Percentiles rank a stretch among this genome's conserved stretches.
phyloP scores from a whole-genome alignment of 2,888 invertebrate species.

The Agonopterix heracliana region DNA sequence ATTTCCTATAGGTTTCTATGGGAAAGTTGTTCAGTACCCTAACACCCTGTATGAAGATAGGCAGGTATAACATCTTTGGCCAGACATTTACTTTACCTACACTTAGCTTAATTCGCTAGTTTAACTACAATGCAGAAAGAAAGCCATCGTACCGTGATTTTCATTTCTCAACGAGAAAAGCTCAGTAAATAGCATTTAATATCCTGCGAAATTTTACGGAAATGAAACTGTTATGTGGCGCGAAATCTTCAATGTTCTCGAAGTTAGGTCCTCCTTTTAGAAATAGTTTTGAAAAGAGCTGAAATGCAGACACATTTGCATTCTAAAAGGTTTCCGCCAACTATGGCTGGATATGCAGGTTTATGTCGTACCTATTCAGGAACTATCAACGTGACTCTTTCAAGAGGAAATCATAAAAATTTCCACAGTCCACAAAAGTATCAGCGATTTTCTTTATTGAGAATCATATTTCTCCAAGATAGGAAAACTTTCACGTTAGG shows the following conservation, averaged over 20 bases:
- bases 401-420: slow-evolving; percentile 5
- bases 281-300: slow-evolving; percentile 59
- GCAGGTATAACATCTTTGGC: too few relatives aligned
- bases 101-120: not conserved
- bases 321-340: slow-evolving; percentile 50
- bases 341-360: slow-evolving; percentile 45
- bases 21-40: too few relatives aligned
- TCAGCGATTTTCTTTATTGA: not conserved
- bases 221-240: slow-evolving; percentile 42
- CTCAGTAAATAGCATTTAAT: slow-evolving; percentile 31
- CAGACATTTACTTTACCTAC: not conserved
- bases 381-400: slow-evolving; percentile 13
- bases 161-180: slow-evolving; percentile 25
- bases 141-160: slow-evolving; percentile 7
- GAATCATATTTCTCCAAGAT: too few relatives aligned
- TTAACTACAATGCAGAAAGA: not conserved
- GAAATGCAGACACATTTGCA: slow-evolving; percentile 66
- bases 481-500: too few relatives aligned
- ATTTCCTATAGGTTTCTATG: too few relatives aligned
- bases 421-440: not conserved
- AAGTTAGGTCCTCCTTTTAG: slow-evolving; percentile 48
- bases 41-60: too few relatives aligned
- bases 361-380: slow-evolving; percentile 32
- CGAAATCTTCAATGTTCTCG: slow-evolving; percentile 47
- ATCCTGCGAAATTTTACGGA: slow-evolving; percentile 38